These are phyloP conservation scores for Calliopum simillimum DNA, from an alignment of 2,888 invertebrate genomes.

Conservation along the genomic window DNA sequence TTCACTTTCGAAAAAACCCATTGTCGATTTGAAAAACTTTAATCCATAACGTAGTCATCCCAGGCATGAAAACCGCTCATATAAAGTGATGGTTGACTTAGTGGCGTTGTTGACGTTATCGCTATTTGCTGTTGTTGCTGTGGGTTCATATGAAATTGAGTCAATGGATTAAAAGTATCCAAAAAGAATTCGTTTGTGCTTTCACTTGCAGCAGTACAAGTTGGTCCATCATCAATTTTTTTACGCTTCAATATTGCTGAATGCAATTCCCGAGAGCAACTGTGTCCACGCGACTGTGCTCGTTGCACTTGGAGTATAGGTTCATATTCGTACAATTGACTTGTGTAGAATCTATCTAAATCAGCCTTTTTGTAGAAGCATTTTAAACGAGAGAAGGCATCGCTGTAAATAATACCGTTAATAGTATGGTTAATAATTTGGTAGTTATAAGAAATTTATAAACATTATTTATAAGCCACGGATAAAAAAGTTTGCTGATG, in stretches of 20 bases:
- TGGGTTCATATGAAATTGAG: slow-evolving; percentile 44
- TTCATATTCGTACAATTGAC: slow-evolving; percentile 60
- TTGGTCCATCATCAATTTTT: slow-evolving; percentile 48
- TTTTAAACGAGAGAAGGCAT: slow-evolving; percentile 57
- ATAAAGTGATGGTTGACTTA: background rate
- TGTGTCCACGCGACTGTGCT: slow-evolving; percentile 56
- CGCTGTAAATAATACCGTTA: slow-evolving; percentile 43
- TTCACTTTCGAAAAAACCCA: too few species aligned
- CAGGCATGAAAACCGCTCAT: slow-evolving; percentile 37
- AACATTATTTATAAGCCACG: too few species aligned
- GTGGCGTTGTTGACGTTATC: background rate
- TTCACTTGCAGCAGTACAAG: background rate
- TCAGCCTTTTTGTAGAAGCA: slow-evolving; percentile 56
- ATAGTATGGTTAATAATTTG: background rate
- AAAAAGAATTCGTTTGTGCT: slow-evolving; percentile 41
- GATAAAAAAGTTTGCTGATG: too few species aligned
- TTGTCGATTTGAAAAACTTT: too few species aligned
- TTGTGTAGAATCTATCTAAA: slow-evolving; percentile 57
- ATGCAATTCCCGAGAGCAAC: slow-evolving; percentile 57
- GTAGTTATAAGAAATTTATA: background rate
- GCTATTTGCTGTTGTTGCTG: slow-evolving; percentile 21
- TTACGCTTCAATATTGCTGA: slow-evolving; percentile 57
- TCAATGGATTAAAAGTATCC: slow-evolving; percentile 47
- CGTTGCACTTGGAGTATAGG: slow-evolving; percentile 61
- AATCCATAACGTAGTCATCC: slow-evolving; percentile 50